A percentile compares a stretch with the other conserved stretches of the same genome.
Evolutionary conservation across 2,797 vertebrate genomes (phyloP).

Genomic region (Echeneis naucrates): DNA sequence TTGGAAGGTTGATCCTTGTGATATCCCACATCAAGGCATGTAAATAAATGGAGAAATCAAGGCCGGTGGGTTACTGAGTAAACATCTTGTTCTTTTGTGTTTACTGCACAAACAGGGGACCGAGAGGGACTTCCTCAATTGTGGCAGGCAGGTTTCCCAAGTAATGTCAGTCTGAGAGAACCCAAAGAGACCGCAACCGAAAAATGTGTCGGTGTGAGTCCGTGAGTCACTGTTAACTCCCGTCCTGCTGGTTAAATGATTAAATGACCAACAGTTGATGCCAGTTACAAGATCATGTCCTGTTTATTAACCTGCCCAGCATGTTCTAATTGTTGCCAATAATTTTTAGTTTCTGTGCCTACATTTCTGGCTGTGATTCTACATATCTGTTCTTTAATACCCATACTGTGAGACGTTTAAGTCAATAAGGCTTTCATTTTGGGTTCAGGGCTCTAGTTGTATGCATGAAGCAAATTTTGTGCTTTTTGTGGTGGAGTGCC

Average conservation of each 20-base stretch:
- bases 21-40: slow-evolving; percentile 48
- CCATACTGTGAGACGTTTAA: background rate
- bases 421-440: background rate
- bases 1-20: slow-evolving; percentile 48
- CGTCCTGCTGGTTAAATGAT: slow-evolving; percentile 32
- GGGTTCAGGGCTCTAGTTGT: too few relatives aligned
- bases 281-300: slow-evolving; percentile 18
- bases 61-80: slow-evolving; percentile 50
- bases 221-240: slow-evolving; percentile 23
- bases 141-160: slow-evolving; percentile 45
- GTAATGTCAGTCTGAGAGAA: slow-evolving; percentile 20
- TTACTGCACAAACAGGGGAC: slow-evolving; percentile 60
- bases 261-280: slow-evolving; percentile 27
- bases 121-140: slow-evolving; percentile 35
- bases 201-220: slow-evolving; percentile 20
- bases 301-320: background rate
- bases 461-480: background rate
- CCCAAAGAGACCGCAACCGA: slow-evolving; percentile 3
- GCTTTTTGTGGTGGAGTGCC: background rate
- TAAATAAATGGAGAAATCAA: slow-evolving; percentile 52
- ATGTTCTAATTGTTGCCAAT: background rate
- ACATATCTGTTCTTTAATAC: background rate
- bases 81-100: slow-evolving; percentile 58
- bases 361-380: background rate
- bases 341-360: too few relatives aligned